phyloP scores from a whole-genome alignment of 2,888 invertebrate genomes.

The Tryphoninae sp. region DNA sequence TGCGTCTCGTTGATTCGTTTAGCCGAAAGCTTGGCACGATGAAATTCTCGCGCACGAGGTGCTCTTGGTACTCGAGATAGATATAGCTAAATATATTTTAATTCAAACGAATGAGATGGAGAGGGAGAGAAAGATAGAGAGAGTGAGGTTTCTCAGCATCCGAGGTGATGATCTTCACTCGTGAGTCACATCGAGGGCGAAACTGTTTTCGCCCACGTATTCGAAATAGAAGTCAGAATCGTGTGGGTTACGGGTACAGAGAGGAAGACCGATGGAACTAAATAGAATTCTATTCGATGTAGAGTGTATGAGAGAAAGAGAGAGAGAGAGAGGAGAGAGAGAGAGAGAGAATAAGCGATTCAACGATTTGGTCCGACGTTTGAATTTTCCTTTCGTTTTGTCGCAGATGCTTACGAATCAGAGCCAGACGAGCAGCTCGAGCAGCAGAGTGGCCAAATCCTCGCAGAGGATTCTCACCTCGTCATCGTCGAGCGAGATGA shows the following conservation, averaged over 20 bases:
- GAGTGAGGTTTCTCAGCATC: conserved; percentile 30
- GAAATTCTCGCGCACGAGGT: conserved; percentile 15
- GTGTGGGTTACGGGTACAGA: conserved; percentile 24
- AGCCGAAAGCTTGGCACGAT: conserved; percentile 28
- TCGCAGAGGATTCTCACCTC: conserved; percentile 83
- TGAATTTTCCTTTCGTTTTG: conserved; percentile 65
- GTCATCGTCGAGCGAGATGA: conserved; percentile 86
- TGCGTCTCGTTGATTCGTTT: conserved; percentile 30
- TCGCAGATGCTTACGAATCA: conserved; percentile 79
- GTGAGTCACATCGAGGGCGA: conserved; percentile 53
- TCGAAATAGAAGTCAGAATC: conserved; percentile 59
- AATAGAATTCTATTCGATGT: conserved; percentile 5
- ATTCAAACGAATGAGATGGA: background rate
- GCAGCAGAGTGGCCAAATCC: conserved; percentile 83
- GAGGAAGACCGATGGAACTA: conserved; percentile 48
- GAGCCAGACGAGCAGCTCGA: conserved; percentile 83
- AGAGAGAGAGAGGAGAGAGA: background rate
- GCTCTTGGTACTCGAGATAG: conserved; percentile 14
- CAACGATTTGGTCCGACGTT: conserved; percentile 17
- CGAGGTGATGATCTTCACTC: conserved; percentile 51
- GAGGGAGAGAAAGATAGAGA: conserved; percentile 31
- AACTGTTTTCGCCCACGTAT: conserved; percentile 44
- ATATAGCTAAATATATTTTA: background rate
- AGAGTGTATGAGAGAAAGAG: conserved; percentile 7
- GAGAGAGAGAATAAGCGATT: conserved; percentile 30